Conservation (phyloP, 2,888 invertebrate species). For the Bursaphelenchus okinawaensis region DNA sequence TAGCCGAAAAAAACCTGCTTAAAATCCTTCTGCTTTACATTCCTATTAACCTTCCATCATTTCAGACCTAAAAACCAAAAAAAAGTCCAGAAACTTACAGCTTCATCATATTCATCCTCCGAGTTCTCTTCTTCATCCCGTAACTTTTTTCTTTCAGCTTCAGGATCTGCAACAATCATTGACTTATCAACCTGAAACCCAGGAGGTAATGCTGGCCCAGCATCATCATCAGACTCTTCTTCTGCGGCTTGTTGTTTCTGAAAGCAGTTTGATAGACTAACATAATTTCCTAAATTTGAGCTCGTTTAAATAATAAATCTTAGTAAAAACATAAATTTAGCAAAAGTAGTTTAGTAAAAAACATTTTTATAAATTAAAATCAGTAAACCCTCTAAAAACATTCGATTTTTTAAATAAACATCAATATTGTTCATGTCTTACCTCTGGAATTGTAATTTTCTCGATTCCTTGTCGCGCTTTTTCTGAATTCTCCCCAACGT, state of each 20-base stretch:
- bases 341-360: too few relatives aligned
- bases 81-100: conserved; percentile 5
- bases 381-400: neutral
- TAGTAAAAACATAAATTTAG: too few relatives aligned
- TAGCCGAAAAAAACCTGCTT: too few relatives aligned
- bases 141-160: conserved; percentile 5
- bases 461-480: conserved; percentile 6
- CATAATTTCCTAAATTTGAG: too few relatives aligned
- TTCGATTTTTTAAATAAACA: neutral
- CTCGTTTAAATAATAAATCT: too few relatives aligned
- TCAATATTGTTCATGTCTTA: conserved; percentile 7
- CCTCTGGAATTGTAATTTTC: conserved; percentile 14
- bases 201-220: conserved; percentile 48
- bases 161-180: conserved; percentile 11
- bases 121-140: conserved; percentile 48
- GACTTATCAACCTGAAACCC: conserved; percentile 41
- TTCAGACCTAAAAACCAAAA: neutral
- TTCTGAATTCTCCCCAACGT: conserved; percentile 13
- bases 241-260: neutral
- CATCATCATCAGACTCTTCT: conserved; percentile 35
- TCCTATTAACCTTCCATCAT: too few relatives aligned
- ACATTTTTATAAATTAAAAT: too few relatives aligned
- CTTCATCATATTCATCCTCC: conserved; percentile 55
- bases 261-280: too few relatives aligned
- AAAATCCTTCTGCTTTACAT: too few relatives aligned